These are phyloP conservation scores for Chymomyza procnemis DNA, from an alignment of 2,888 invertebrate species.

Conservation along the genomic window DNA sequence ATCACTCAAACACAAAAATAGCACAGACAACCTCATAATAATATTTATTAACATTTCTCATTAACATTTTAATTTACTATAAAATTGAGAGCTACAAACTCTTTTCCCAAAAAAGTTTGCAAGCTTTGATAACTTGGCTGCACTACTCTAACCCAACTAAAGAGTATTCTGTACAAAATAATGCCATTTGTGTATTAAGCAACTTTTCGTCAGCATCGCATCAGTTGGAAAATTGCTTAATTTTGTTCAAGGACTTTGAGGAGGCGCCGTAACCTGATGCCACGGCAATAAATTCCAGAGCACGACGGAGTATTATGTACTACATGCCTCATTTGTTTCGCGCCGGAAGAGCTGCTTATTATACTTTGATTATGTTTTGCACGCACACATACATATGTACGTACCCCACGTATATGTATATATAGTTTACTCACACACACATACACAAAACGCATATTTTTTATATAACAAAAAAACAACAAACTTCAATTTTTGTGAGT, in stretches of 20 bases:
- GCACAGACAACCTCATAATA: too few species aligned
- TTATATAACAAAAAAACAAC: too few species aligned
- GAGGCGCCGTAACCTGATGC: slow-evolving; percentile 8
- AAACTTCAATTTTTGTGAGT: neutral
- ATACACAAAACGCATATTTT: slow-evolving; percentile 69
- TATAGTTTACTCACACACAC: slow-evolving; percentile 26
- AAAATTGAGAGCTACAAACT: too few species aligned
- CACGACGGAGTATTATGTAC: slow-evolving; percentile 38
- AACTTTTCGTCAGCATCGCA: slow-evolving; percentile 24
- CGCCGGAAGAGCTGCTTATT: slow-evolving; percentile 63
- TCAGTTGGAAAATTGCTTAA: slow-evolving; percentile 59
- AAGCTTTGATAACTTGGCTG: too few species aligned
- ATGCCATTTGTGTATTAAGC: neutral
- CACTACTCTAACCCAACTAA: neutral
- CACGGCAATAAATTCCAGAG: neutral
- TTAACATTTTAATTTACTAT: too few species aligned
- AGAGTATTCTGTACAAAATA: neutral
- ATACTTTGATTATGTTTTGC: slow-evolving; percentile 64
- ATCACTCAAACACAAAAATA: too few species aligned
- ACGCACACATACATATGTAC: slow-evolving; percentile 52
- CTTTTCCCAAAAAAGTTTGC: too few species aligned
- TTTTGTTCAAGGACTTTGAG: slow-evolving; percentile 33
- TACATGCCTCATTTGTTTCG: slow-evolving; percentile 63
- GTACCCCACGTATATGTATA: neutral
- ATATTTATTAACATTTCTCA: too few species aligned